phyloP scores from a whole-genome alignment of 2,113 vertebrate species.

The Blennius ocellaris region DNA sequence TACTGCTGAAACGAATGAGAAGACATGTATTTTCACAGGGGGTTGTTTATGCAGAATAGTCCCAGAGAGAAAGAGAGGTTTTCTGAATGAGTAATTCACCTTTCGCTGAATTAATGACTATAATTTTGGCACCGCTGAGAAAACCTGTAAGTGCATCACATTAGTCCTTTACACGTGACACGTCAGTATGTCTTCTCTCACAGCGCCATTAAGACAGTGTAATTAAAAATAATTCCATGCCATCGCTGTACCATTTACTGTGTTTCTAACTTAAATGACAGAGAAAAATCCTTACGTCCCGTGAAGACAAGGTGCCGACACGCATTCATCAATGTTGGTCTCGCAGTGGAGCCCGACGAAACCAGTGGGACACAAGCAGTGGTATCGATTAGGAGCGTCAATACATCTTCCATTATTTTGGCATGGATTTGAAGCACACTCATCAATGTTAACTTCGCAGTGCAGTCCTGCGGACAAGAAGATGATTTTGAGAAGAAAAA shows the following conservation, averaged over 20 bases:
- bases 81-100: constrained; percentile 70
- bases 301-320: constrained; percentile 86
- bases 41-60: constrained; percentile 14
- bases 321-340: constrained; percentile 84
- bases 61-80: not conserved
- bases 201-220: constrained; percentile 51
- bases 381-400: constrained; percentile 79
- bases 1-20: not conserved
- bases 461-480: constrained; percentile 72
- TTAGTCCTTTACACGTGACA: constrained; percentile 73
- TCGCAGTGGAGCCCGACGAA: constrained; percentile 84
- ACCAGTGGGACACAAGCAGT: constrained; percentile 81
- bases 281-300: constrained; percentile 81
- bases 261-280: constrained; percentile 37
- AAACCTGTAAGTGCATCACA: constrained; percentile 73
- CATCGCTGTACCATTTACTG: constrained; percentile 52
- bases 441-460: constrained; percentile 84
- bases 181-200: constrained; percentile 51
- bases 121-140: constrained; percentile 76
- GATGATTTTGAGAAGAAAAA: constrained; percentile 21
- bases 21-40: constrained; percentile 1
- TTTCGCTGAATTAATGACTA: constrained; percentile 78
- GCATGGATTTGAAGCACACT: constrained; percentile 84
- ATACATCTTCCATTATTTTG: constrained; percentile 82
- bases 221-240: constrained; percentile 81